A percentile compares a stretch with the other conserved stretches of the same genome.
Conservation (phyloP, 2,797 vertebrate species). For the Notoglanidium macrostoma region DNA sequence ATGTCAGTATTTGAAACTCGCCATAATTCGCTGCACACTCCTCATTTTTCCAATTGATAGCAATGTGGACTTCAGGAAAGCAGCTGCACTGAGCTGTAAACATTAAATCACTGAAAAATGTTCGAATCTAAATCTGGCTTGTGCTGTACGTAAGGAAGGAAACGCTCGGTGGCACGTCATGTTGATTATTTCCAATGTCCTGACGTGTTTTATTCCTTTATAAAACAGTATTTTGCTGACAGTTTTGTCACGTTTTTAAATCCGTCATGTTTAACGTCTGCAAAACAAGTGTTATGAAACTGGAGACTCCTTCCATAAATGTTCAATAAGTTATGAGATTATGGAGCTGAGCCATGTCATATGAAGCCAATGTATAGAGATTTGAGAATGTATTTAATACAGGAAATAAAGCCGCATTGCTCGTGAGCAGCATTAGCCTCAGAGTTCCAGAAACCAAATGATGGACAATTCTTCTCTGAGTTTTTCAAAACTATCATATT, state of each 20-base stretch:
- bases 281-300: not conserved
- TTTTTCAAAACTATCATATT: too few relatives aligned
- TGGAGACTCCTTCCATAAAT: not conserved
- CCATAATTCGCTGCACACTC: conserved; percentile 12
- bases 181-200: not conserved
- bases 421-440: too few relatives aligned
- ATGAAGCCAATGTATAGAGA: not conserved
- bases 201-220: too few relatives aligned
- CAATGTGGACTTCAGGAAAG: not conserved
- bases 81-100: conserved; percentile 32
- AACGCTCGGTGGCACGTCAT: not conserved
- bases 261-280: not conserved
- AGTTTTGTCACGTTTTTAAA: not conserved
- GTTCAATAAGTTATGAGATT: not conserved
- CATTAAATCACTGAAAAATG: conserved; percentile 3
- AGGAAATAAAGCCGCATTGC: not conserved
- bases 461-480: too few relatives aligned
- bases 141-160: conserved; percentile 7
- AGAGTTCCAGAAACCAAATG: too few relatives aligned
- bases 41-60: conserved; percentile 30
- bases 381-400: not conserved
- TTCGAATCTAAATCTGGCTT: not conserved
- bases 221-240: not conserved
- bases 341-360: not conserved
- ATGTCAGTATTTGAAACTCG: conserved; percentile 35